phyloP scores from a whole-genome alignment of 1,140 invertebrate species.

The Andrena cerasifolii region DNA sequence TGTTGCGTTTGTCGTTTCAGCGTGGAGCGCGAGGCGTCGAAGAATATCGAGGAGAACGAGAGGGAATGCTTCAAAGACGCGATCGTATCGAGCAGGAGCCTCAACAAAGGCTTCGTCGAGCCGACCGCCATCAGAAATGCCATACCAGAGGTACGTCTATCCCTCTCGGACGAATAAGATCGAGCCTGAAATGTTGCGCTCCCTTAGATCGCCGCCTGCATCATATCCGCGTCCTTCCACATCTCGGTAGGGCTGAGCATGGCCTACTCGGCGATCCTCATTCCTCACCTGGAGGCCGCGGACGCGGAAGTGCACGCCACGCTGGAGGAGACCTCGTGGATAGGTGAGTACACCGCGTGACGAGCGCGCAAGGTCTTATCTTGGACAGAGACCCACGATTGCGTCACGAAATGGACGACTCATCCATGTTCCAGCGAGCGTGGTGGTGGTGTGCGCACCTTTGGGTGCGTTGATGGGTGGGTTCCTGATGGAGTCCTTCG shows the following conservation, averaged over 20 bases:
- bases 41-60: constrained; percentile 79
- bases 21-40: constrained; percentile 77
- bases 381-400: no score
- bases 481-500: constrained; percentile 85
- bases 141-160: constrained; percentile 69
- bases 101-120: constrained; percentile 77
- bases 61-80: constrained; percentile 78
- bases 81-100: constrained; percentile 76
- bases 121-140: constrained; percentile 69
- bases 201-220: constrained; percentile 81
- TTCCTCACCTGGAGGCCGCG: constrained; percentile 81
- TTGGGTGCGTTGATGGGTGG: constrained; percentile 83
- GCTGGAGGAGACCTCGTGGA: constrained; percentile 81
- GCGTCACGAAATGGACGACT: no score
- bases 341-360: no score
- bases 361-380: no score
- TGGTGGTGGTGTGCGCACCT: constrained; percentile 83
- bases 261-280: constrained; percentile 84
- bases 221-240: constrained; percentile 83
- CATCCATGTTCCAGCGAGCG: constrained; percentile 80
- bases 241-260: constrained; percentile 84
- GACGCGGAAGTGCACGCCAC: constrained; percentile 77
- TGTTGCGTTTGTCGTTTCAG: constrained; percentile 55
- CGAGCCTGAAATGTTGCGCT: no score
- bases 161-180: neutral